Percentiles rank a stretch among this genome's conserved stretches.
phyloP scores from a whole-genome alignment of 1,140 invertebrate genomes.

The Aphelenchoides avenae region DNA sequence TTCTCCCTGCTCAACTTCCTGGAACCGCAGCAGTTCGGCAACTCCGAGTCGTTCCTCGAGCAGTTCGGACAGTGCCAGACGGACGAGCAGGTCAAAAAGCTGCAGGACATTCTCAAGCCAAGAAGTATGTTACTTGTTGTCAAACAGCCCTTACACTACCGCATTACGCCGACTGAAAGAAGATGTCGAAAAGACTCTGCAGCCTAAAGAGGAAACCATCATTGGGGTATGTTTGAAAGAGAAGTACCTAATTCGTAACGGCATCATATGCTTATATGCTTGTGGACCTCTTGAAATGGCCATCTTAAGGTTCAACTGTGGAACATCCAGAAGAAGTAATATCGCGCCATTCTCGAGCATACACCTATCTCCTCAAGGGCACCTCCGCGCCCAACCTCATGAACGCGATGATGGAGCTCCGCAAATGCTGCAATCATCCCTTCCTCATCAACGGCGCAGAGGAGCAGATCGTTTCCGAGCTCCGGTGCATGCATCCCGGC shows the following conservation, averaged over 20 bases:
- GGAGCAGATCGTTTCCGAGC: constrained; percentile 93
- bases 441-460: constrained; percentile 95
- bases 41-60: constrained; percentile 80
- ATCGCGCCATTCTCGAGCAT: constrained; percentile 92
- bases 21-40: constrained; percentile 85
- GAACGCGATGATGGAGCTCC: constrained; percentile 99
- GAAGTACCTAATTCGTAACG: too few relatives aligned
- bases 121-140: too few relatives aligned
- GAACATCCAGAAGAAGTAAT: constrained; percentile 99
- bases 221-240: too few relatives aligned
- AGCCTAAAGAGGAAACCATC: constrained; percentile 98
- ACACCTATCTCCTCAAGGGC: constrained; percentile 93
- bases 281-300: too few relatives aligned
- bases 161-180: constrained; percentile 93
- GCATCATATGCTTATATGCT: too few relatives aligned
- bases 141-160: too few relatives aligned
- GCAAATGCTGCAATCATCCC: constrained; percentile 99
- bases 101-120: constrained; percentile 90
- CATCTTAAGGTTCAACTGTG: constrained; percentile 70
- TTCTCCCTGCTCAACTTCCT: constrained; percentile 97
- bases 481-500: constrained; percentile 64
- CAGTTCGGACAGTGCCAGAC: constrained; percentile 95
- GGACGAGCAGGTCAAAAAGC: constrained; percentile 91
- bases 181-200: constrained; percentile 97
- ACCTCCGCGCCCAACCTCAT: constrained; percentile 84